Percentiles rank a stretch among this genome's conserved stretches.
Evolutionary conservation across 1,140 invertebrate genomes (phyloP).

Genomic region (Drosophila kikkawai): DNA sequence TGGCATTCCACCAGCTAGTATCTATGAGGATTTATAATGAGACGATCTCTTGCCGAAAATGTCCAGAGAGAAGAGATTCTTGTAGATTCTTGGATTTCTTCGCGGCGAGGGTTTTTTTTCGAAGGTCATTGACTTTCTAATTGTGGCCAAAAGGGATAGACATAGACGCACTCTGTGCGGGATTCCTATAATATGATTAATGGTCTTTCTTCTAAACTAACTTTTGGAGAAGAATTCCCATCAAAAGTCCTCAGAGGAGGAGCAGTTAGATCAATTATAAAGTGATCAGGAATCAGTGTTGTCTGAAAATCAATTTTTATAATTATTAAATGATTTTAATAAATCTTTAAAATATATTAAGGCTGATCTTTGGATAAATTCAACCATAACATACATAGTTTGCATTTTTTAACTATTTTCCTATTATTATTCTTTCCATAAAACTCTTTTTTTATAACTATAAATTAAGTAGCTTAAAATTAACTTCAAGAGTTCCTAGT

Average conservation of each 20-base stretch:
- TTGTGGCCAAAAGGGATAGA: slow-evolving; percentile 49
- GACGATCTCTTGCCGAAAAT: slow-evolving; percentile 72
- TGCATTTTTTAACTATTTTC: too few relatives aligned
- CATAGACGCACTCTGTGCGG: slow-evolving; percentile 36
- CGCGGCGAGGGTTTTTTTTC: slow-evolving; percentile 6
- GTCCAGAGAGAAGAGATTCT: slow-evolving; percentile 58
- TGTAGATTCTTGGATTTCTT: slow-evolving; percentile 28
- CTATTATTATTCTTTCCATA: too few relatives aligned
- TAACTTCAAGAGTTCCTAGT: too few relatives aligned
- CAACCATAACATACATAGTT: too few relatives aligned
- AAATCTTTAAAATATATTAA: too few relatives aligned
- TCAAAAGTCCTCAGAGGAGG: slow-evolving; percentile 17
- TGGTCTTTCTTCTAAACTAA: slow-evolving; percentile 39
- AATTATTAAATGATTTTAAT: too few relatives aligned
- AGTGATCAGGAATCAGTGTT: slow-evolving; percentile 19
- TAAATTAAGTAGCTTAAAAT: background rate
- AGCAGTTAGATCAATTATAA: slow-evolving; percentile 32
- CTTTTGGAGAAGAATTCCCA: slow-evolving; percentile 17
- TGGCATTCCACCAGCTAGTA: slow-evolving; percentile 56
- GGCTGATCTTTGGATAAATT: too few relatives aligned
- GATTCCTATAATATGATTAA: slow-evolving; percentile 66
- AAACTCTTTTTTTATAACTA: too few relatives aligned
- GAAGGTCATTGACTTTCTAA: slow-evolving; percentile 72
- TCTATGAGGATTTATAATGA: slow-evolving; percentile 77
- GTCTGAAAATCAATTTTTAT: too few relatives aligned